Base-by-base conservation (phyloP, 2,797 vertebrate genomes). In the Eremophila alpestris region DNA sequence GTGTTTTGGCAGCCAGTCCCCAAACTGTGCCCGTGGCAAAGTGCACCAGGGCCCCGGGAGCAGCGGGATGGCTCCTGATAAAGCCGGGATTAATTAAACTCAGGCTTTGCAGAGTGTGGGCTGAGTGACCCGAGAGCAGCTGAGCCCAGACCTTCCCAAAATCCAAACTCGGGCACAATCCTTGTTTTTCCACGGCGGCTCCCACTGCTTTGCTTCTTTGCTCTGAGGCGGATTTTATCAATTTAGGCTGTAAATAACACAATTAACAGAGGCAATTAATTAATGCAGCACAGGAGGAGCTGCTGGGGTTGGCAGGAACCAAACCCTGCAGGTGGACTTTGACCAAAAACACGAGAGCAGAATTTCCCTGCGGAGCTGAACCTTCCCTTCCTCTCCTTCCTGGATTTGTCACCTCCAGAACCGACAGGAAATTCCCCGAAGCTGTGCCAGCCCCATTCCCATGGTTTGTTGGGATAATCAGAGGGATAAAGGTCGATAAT, bases 161-260 rank as follows among this genome's bases (percentile, higher is more conserved):
- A 21, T 13, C 58, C 45, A 1, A 2, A 10, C 8, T 3, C 10
- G 60, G 32, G 7, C 30, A 7, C 32, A 19, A n/a, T 5, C 64
- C 24, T 64, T 23, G 3, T 16, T 26, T 29, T 49, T 13, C 11
- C 18, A 8, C 0, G 0, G 10, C 12, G 17, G 0, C 34, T 59
- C 46, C 71, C 71, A 36, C 59, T 40, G 56, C 43, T 18, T 10
- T 18, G 2, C 23, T 29, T 43, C 1, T 3, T 10, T 22, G 32
- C 16, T 36, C 36, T 36, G 52, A 19, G 4, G 69, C 21, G 7
- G 43, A 11, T 59, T 11, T 40, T 0, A 40, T 69, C n/a, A 20
- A 23, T 22, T 13, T 21, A 38, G 15, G 38, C 26, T 41, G 26
- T 23, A 58, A 70, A 54, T 36, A 58, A 27, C 0, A 2, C 6